These are phyloP conservation scores for Yponomeuta plumbellus DNA, from an alignment of 2,888 invertebrate genomes.

Conservation along the genomic window DNA sequence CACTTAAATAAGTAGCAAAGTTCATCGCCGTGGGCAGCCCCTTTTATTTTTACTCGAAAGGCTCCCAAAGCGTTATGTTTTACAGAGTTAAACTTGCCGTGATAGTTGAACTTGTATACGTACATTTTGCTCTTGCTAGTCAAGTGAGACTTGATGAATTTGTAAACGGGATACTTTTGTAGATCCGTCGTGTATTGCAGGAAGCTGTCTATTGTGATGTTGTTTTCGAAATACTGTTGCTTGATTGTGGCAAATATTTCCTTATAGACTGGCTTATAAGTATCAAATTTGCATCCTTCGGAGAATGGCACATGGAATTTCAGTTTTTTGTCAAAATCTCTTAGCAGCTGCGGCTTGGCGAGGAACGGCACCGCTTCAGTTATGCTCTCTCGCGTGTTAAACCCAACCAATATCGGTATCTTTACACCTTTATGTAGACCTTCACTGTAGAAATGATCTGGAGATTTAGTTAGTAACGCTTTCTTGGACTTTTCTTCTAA, in stretches of 20 bases:
- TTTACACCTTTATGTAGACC: slow-evolving; percentile 24
- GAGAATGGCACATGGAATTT: slow-evolving; percentile 63
- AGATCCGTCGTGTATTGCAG: slow-evolving; percentile 63
- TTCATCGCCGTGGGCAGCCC: slow-evolving; percentile 69
- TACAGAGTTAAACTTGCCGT: slow-evolving; percentile 54
- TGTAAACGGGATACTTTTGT: slow-evolving; percentile 58
- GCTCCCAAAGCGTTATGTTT: slow-evolving; percentile 47
- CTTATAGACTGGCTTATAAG: slow-evolving; percentile 40
- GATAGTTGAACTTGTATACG: slow-evolving; percentile 67
- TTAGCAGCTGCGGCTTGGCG: slow-evolving; percentile 49
- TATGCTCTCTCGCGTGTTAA: slow-evolving; percentile 67
- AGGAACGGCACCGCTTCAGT: slow-evolving; percentile 62
- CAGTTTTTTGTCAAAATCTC: slow-evolving; percentile 44
- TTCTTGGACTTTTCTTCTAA: slow-evolving; percentile 39
- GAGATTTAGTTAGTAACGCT: slow-evolving; percentile 38
- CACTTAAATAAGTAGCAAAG: slow-evolving; percentile 67
- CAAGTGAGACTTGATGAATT: slow-evolving; percentile 49
- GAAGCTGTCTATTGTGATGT: slow-evolving; percentile 42
- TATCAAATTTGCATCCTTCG: slow-evolving; percentile 47
- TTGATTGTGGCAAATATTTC: slow-evolving; percentile 45
- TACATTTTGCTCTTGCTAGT: slow-evolving; percentile 38
- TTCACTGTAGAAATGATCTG: slow-evolving; percentile 33
- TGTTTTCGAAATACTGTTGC: slow-evolving; percentile 46
- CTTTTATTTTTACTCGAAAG: slow-evolving; percentile 42
- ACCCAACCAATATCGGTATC: slow-evolving; percentile 66